Percentiles rank a stretch among this genome's conserved stretches.
phyloP scores from a whole-genome alignment of 2,797 vertebrate species.

The Sebastes hubbsi region DNA sequence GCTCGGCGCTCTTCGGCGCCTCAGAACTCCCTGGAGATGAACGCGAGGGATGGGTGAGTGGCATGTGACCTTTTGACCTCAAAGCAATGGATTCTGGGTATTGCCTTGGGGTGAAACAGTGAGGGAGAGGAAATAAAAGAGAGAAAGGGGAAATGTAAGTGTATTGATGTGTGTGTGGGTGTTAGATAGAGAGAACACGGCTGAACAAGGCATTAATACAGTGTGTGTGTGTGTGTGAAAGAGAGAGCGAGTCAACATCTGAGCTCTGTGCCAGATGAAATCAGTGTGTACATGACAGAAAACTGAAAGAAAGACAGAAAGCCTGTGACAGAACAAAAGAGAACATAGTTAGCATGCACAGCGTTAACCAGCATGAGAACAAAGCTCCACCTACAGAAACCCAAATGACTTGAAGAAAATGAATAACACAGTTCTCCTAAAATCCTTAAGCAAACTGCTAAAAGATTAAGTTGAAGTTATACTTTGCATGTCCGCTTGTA shows the following conservation, averaged over 20 bases:
- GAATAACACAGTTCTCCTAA: not conserved
- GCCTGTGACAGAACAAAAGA: not conserved
- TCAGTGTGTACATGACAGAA: not conserved
- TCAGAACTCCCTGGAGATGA: not conserved
- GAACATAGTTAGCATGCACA: not conserved
- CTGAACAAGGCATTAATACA: not conserved
- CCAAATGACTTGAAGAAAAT: not conserved
- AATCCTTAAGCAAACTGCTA: not conserved
- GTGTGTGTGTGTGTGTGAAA: not conserved
- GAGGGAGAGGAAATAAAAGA: not conserved
- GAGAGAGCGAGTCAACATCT: not conserved
- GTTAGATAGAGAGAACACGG: not conserved
- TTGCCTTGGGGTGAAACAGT: slow-evolving; percentile 18
- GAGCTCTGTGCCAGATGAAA: not conserved
- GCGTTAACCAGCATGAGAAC: not conserved
- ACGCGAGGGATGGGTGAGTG: not conserved
- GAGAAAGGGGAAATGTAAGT: not conserved
- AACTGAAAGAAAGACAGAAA: not conserved
- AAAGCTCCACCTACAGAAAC: not conserved
- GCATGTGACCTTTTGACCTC: slow-evolving; percentile 32
- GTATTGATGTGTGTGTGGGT: not conserved
- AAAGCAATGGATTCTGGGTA: slow-evolving; percentile 31
- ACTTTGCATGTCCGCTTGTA: not conserved
- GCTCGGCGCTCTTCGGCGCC: not conserved
- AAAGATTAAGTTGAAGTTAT: not conserved